Percentiles rank a stretch among this genome's conserved stretches.
Conservation (phyloP, 2,113 vertebrate genomes). For the Mola mola region DNA sequence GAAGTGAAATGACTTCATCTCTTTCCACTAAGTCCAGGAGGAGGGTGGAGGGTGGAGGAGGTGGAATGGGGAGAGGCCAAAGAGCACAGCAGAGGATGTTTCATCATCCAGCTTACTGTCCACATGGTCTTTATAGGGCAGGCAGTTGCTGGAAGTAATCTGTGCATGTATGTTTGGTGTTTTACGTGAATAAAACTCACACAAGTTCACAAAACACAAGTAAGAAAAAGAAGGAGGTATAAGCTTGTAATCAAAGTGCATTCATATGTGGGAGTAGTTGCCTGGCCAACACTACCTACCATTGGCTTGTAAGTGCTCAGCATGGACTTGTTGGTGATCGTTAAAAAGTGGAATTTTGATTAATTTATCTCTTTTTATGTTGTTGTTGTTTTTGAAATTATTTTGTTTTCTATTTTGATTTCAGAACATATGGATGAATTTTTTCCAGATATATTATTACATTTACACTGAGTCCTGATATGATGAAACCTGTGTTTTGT, state of each 20-base stretch:
- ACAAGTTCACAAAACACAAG: background rate
- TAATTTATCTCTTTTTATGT: conserved; percentile 29
- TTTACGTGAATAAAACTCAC: conserved; percentile 1
- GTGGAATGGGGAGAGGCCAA: background rate
- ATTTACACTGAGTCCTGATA: no score
- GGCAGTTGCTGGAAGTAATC: conserved; percentile 5
- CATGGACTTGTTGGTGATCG: conserved; percentile 11
- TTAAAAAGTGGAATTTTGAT: conserved; percentile 16
- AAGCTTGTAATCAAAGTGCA: background rate
- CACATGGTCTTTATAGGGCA: conserved; percentile 38
- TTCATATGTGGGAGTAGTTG: conserved; percentile 2
- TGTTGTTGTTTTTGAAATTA: no score
- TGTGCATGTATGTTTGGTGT: background rate
- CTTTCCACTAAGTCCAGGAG: conserved; percentile 63
- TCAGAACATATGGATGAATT: no score
- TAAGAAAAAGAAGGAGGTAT: no score
- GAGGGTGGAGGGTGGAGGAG: conserved; percentile 33
- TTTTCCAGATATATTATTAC: no score
- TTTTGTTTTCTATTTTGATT: no score
- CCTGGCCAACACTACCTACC: conserved; percentile 14
- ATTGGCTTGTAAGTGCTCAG: conserved; percentile 33
- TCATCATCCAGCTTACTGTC: conserved; percentile 53
- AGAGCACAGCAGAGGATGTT: conserved; percentile 23
- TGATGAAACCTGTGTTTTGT: no score
- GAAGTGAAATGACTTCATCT: conserved; percentile 63